Base-by-base conservation (phyloP, 2,113 vertebrate species). In the Pan paniscus region DNA sequence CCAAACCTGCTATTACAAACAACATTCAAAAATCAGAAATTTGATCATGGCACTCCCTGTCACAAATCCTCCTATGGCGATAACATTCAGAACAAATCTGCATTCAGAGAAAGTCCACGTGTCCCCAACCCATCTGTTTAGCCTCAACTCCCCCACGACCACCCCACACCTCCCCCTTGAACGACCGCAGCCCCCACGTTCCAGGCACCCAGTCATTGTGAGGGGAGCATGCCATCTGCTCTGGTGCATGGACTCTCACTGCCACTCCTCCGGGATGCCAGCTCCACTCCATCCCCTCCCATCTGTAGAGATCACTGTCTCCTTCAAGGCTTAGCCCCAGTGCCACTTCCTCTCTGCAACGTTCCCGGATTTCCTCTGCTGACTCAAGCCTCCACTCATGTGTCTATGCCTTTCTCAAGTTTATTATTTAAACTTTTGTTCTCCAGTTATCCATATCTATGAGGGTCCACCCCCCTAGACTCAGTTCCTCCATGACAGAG, bases 71-170 rank as follows among this genome's bases (percentile, higher is more conserved):
- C 30, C 50, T 3, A 8, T 30, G 72, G 64, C 1, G 4, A 84
- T 88, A 20, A 57, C 23, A 38, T 48, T 43, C 75, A 48, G n/a
- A 83, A 68, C n/a, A 75, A 75, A 52, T 87, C 61, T 40, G 50
- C 10, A 25, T 50, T 95, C 80, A 82, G 70, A 81, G 52, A 6
- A 90, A 91, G 93, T 88, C 88, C 72, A 48, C 38, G 8, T 0
- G 80, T 16, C 61, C 75, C 84, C 38, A 50, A 8, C 35, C 88
- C 94, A 97, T 85, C 90, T 90, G 84, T 89, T 93, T 78, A 59
- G 90, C 87, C 43, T 79, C 27, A 12, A 67, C 72, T 70, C 78
- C 59, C 83, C 52, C 79, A 12, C 3, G 10, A 64, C 61, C 70
- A 79, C 70, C 50, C 20, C 61, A 82, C 75, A 55, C 80, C 73